Percentiles rank a stretch among this genome's conserved stretches.
Conservation (phyloP, 2,888 invertebrate genomes). For the Lysandra bellargus region DNA sequence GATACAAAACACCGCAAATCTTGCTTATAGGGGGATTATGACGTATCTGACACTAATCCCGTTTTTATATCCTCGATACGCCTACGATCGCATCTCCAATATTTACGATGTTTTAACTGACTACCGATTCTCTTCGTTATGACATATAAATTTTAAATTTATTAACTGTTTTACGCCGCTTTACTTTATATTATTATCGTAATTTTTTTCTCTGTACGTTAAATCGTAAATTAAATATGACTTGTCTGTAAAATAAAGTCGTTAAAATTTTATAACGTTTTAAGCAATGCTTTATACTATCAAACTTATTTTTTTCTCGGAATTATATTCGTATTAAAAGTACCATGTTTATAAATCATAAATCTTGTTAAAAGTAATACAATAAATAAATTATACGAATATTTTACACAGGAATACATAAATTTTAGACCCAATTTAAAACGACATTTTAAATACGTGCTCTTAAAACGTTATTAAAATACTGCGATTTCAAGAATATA, state of each 20-base stretch:
- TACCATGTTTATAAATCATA: conserved; percentile 16
- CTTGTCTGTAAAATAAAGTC: conserved; percentile 2
- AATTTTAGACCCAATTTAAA: not conserved
- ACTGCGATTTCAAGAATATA: not conserved
- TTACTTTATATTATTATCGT: conserved; percentile 14
- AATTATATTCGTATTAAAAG: not conserved
- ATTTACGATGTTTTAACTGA: conserved; percentile 60
- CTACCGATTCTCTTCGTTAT: conserved; percentile 46
- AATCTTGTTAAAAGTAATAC: not conserved
- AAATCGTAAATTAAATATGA: conserved; percentile 28
- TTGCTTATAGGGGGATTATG: conserved; percentile 62
- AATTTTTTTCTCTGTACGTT: conserved; percentile 15
- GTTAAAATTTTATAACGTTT: conserved; percentile 25
- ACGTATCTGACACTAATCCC: conserved; percentile 63
- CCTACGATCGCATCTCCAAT: conserved; percentile 54
- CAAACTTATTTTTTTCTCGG: not conserved
- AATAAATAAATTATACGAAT: not conserved
- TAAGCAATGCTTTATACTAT: conserved; percentile 3
- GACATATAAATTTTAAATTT: conserved; percentile 42
- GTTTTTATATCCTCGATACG: conserved; percentile 59
- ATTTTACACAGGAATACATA: not conserved
- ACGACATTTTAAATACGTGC: not conserved
- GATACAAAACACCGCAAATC: conserved; percentile 58
- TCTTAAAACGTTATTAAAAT: not conserved
- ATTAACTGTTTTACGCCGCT: conserved; percentile 40